Base-by-base conservation (phyloP, 2,797 vertebrate genomes). In the Hafferia zeledoni region DNA sequence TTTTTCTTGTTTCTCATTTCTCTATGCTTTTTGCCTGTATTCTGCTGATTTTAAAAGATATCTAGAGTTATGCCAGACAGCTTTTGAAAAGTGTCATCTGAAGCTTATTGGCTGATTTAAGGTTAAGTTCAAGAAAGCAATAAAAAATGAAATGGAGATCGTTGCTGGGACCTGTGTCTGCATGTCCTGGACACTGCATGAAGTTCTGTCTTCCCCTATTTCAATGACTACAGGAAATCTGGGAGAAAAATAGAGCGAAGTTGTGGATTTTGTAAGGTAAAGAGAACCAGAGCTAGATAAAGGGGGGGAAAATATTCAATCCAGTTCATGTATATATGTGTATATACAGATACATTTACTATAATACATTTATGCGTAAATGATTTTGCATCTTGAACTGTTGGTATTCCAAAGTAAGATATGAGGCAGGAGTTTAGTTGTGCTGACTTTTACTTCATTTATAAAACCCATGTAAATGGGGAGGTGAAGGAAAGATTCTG, bases 241-340 rank as follows among this genome's bases (percentile, higher is more conserved):
- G 30, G 39, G 15, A 77, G 43, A 43, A 64, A 60, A 11, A 11
- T 17, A 77, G 47, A 71, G 41, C 10, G 11, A 60, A 63, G 41
- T 23, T 53, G 10, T 28, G n/a, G n/a, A 43, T 78, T 67, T 47
- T 41, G 37, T 31, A 72, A 57, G 50, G 47, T 17, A 41, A 59
- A 30, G 25, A 44, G 35, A 57, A 82, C 24, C 19, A n/a, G 43
- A 78, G 23, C 7, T 53, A 63, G 18, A 22, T 9, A 63, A 64
- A 47, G 17, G 28, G 25, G 3, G 5, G 6, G 25, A 16, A 10
- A 77, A 33, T 56, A 56, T 9, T 80, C 35, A 82, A 87, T 53
- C 13, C 25, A 35, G 8, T 68, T 9, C 11, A 17, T 27, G 2
- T 60, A 4, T 35, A 2, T 13, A 1, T 25, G 1, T 52, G 7